Evolutionary conservation across 2,797 vertebrate species (phyloP), one percentile per base, ranked within the genome.

Genomic region (Artibeus jamaicensis): DNA sequence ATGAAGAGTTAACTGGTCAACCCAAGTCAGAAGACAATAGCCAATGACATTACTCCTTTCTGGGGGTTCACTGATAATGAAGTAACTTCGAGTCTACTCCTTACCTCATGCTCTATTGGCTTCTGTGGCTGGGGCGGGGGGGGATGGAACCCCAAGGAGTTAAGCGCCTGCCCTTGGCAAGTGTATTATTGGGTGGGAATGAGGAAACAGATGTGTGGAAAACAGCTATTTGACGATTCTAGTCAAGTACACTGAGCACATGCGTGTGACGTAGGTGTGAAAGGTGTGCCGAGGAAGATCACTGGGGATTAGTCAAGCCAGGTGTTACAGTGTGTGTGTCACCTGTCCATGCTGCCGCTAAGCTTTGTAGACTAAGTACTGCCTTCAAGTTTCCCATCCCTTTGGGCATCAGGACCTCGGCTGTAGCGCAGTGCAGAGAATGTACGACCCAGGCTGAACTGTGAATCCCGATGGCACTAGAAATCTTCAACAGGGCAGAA

Each of bases 1-100:
- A 44, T 65, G 46, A 94, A 71, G 26, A 77, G 44, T 59, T 44
- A 53, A 68, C 44, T n/a, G 22, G 15, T 88, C 68, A 91, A 53
- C 44, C 67, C n/a, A 42, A 24, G 18, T 89, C 55, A 57, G 32
- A 37, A 65, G 67, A 48, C 22, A 53, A 1, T n/a, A 9, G 16
- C 29, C 85, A 46, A 26, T 26, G 15, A 18, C 21, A 18, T 46
- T 4, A 42, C 21, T 53, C 32, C 24, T 48, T 88, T 71, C 55
- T 50, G 82, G 50, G 39, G 39, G 50, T 32, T 86, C 71, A 53
- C 50, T 71, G 42, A 8, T 83, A 70, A 37, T 32, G 15, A 70
- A 73, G 48, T 34, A 46, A 65, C 26, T 29, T 67, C 9, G 79
- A 34, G 8, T n/a, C 78, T 57, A 3, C 29, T 82, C 50, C 91